Evolutionary conservation across 2,888 invertebrate genomes (phyloP).

Genomic region (Erebia epiphron): DNA sequence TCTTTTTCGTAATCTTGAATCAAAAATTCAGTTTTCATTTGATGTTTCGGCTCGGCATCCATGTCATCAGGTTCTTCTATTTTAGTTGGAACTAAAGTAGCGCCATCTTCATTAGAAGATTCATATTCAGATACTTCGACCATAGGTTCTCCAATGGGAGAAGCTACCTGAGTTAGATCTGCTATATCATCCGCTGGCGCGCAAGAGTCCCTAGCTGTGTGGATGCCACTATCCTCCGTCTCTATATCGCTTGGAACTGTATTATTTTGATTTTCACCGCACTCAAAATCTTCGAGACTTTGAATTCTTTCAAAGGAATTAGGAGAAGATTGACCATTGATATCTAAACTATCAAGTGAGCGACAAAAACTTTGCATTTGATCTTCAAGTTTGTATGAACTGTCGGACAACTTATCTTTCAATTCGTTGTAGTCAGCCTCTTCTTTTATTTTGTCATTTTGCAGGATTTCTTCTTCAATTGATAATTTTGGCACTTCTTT

Average conservation of each 20-base stretch:
- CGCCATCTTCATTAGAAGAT: constrained; percentile 73
- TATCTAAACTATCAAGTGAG: constrained; percentile 85
- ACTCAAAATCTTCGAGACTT: constrained; percentile 85
- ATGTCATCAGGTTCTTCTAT: constrained; percentile 57
- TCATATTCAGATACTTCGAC: constrained; percentile 73
- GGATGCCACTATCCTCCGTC: constrained; percentile 91
- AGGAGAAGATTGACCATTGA: constrained; percentile 79
- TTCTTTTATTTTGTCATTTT: constrained; percentile 56
- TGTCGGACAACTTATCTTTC: constrained; percentile 59
- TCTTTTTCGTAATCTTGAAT: constrained; percentile 77
- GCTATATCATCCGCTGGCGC: constrained; percentile 89
- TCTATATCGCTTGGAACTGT: constrained; percentile 85
- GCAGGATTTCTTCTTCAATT: constrained; percentile 61
- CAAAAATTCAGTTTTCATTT: constrained; percentile 64
- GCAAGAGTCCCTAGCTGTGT: constrained; percentile 90
- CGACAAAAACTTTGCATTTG: constrained; percentile 85
- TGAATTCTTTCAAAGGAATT: constrained; percentile 85
- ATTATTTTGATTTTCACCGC: constrained; percentile 83
- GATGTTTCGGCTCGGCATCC: constrained; percentile 52
- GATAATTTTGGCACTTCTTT: constrained; percentile 76
- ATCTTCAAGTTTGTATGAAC: constrained; percentile 70
- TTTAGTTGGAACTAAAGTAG: constrained; percentile 57
- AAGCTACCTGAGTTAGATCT: constrained; percentile 80
- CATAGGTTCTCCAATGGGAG: constrained; percentile 74
- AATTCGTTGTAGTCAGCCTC: constrained; percentile 51